Evolutionary conservation across 2,888 invertebrate genomes (phyloP), one percentile per base, ranked within the genome.

Genomic region (Boloria euphrosyne): DNA sequence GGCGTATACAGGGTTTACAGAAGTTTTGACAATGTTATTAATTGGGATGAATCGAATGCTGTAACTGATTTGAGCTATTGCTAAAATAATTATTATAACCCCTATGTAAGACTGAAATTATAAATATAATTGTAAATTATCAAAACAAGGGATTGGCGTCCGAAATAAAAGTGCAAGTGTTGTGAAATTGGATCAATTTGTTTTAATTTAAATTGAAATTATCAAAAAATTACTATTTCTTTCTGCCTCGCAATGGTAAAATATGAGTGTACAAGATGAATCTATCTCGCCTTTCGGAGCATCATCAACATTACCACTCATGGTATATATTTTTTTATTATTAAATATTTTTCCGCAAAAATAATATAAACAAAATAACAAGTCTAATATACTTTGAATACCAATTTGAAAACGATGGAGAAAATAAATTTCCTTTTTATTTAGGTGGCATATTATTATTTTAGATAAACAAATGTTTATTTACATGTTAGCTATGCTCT

Each of bases 191-290:
- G 53, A 55, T 62, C 46, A 52, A 58, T 43, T 62, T 43, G 13
- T 58, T 62, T 62, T 43, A 57, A 52, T 62, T 38, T 18, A 17
- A 52, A 58, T 16, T 64, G 44, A 18, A 51, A 43, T 58, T 51
- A 50, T 50, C 43, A 50, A 52, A 57, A 57, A 55, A 31, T 49
- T 7, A 27, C 22, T 51, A n/a, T 50, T 63, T 17, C n/a, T 38
- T 38, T 38, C 27, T 50, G 63, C 74, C 70, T 78, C 87, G 86
- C 81, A 75, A 89, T 90, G 90, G 83, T 83, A 80, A 85, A 88
- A 75, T 74, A 90, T 90, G 90, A 89, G 81, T 83, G 83, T 78
- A 75, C 84, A 82, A 82, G 87, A 90, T 90, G 90, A 90, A 80
- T 71, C 79, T 75, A 79, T 80, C 76, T 80, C 84, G 72, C 78